Percentiles rank a stretch among this genome's conserved stretches.
Conservation (phyloP, 2,797 vertebrate genomes). For the Psittacula echo region DNA sequence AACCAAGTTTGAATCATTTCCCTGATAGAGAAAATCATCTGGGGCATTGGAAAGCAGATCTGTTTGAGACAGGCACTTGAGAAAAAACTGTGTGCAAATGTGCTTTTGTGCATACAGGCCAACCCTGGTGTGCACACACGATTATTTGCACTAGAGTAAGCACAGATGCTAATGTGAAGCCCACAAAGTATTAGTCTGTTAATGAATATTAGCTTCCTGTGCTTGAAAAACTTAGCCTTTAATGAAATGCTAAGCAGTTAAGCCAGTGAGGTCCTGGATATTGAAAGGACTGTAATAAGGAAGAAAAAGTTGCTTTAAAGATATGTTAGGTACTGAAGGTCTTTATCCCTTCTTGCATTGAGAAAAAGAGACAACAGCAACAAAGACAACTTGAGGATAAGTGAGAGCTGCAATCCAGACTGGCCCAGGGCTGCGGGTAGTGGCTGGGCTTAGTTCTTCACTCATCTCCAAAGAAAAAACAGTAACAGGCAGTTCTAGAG, state of each 20-base stretch:
- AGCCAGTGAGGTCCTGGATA: not conserved
- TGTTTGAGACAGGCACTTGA: conserved; percentile 33
- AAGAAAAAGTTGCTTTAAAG: not conserved
- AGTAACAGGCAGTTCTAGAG: not conserved
- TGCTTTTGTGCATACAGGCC: not conserved
- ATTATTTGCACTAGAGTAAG: not conserved
- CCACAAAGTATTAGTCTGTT: not conserved
- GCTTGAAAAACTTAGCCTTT: not conserved
- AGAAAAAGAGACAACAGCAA: not conserved
- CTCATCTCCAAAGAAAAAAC: not conserved
- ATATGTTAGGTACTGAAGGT: not conserved
- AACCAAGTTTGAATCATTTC: conserved; percentile 52
- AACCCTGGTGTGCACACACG: not conserved
- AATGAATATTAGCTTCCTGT: not conserved
- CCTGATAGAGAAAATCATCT: conserved; percentile 63
- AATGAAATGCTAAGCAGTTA: not conserved
- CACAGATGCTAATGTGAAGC: not conserved
- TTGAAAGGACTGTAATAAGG: not conserved
- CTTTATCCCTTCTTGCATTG: not conserved
- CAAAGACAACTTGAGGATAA: not conserved
- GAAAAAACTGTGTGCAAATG: not conserved
- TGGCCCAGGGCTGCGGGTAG: not conserved
- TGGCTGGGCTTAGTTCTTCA: not conserved
- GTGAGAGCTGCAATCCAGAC: not conserved
- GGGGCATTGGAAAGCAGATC: conserved; percentile 31